Conservation (phyloP, 2,797 vertebrate species). For the Psittacula echo region DNA sequence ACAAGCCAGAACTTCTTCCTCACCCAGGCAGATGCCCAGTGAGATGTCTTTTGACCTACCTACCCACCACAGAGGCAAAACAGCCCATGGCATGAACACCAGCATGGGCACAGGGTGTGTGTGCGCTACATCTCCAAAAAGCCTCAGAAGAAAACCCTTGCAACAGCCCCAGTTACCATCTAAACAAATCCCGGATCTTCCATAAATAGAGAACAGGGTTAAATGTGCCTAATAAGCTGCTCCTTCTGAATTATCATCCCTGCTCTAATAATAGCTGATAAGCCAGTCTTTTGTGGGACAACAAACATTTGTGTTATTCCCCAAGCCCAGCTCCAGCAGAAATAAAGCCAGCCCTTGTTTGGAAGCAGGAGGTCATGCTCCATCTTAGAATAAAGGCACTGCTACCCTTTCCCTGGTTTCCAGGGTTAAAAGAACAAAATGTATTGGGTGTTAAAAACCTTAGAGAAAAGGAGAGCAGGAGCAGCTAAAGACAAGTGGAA, state of each 20-base stretch:
- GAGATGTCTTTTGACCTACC: not conserved
- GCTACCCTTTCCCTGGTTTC: not conserved
- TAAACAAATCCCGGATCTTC: not conserved
- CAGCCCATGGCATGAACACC: not conserved
- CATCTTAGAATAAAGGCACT: not conserved
- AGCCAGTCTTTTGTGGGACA: slow-evolving; percentile 13
- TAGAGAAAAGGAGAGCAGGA: not conserved
- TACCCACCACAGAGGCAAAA: not conserved
- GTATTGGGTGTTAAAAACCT: not conserved
- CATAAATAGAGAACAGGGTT: not conserved
- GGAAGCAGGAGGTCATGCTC: slow-evolving; percentile 25
- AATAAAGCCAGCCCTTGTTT: slow-evolving; percentile 37
- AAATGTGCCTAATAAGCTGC: not conserved
- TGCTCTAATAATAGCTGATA: slow-evolving; percentile 6
- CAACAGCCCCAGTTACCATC: not conserved
- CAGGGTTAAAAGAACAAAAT: not conserved
- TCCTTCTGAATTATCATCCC: not conserved
- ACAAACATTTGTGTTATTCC: slow-evolving; percentile 32
- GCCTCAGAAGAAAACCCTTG: not conserved
- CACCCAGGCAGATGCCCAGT: not conserved
- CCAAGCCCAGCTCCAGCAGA: not conserved
- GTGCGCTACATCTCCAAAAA: not conserved
- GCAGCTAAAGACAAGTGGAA: not conserved
- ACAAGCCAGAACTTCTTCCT: not conserved
- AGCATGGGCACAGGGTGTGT: not conserved